phyloP scores from a whole-genome alignment of 2,113 vertebrate species.

The Redunca redunca region DNA sequence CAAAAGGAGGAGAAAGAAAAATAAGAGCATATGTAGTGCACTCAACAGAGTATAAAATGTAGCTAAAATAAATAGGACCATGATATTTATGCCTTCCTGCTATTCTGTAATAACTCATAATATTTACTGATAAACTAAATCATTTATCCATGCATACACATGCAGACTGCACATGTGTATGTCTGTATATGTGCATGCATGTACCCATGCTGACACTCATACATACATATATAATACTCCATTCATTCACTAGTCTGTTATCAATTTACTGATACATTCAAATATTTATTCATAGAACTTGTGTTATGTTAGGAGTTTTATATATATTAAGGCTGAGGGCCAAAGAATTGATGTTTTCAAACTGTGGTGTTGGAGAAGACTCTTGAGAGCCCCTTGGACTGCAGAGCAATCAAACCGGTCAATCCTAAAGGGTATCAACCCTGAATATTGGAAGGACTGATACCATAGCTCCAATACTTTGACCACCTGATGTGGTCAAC shows the following conservation, averaged over 20 bases:
- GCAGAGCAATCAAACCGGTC: neutral
- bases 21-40: neutral
- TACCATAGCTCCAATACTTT: neutral
- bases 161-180: neutral
- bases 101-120: neutral
- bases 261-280: neutral
- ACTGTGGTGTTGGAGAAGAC: neutral
- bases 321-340: neutral
- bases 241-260: neutral
- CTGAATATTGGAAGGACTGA: neutral
- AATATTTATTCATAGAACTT: neutral
- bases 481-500: neutral
- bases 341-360: fast-evolving
- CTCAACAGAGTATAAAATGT: neutral
- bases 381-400: neutral
- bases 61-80: neutral
- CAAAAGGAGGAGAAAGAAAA: neutral
- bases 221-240: neutral
- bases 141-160: neutral
- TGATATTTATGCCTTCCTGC: neutral
- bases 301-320: neutral
- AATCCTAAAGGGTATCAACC: neutral
- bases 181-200: neutral
- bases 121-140: neutral
- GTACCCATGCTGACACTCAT: neutral